Base-by-base conservation (phyloP, 2,797 vertebrate species). In the Botia kubotai region DNA sequence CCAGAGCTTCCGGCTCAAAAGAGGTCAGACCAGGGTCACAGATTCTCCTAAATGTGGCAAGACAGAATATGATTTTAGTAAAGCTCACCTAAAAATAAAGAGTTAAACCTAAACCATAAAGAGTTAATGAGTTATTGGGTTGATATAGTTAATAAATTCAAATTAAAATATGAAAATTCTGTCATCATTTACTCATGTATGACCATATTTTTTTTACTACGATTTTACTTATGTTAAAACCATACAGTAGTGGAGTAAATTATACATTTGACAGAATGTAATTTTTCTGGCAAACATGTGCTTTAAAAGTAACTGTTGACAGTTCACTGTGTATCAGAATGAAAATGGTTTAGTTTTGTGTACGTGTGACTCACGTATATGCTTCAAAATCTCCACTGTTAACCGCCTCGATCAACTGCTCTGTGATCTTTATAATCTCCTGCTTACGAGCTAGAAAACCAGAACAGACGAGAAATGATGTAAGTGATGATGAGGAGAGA, bases 391-490 rank as follows among this genome's bases (percentile, higher is more conserved):
- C 98, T 83, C 98, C 98, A 77, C 98, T 99, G 94, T 99, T 99
- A 92, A 99, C 97, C 12, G 98, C 98, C 88, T 99, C 98, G 75
- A 99, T 99, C 91, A 99, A 94, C 88, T 99, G 98, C 88, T 99
- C 98, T 1, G 98, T 99, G 90, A 99, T 99, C 95, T 99, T 99
- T 91, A 99, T 98, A 89, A 99, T 99, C 91, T 99, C 98, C 89
- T 99, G 98, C 91, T 99, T 99, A 90, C 98, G 96, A 91, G 95
- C 98, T 99, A 88, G 65, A 10, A 33, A 46, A 79, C 81, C 57
- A 67, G 36, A 70, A 21, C 21, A 52, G 6, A 0, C 4, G 6
- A 62, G 78, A 48, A 23, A 33, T 67, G 52, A 50, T 46, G 11
- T 26, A 82, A 57, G 72, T 6, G 46, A 48, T 70, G 57, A 73